Conservation (phyloP, 2,797 vertebrate species). For the Phaenicophaeus curvirostris region DNA sequence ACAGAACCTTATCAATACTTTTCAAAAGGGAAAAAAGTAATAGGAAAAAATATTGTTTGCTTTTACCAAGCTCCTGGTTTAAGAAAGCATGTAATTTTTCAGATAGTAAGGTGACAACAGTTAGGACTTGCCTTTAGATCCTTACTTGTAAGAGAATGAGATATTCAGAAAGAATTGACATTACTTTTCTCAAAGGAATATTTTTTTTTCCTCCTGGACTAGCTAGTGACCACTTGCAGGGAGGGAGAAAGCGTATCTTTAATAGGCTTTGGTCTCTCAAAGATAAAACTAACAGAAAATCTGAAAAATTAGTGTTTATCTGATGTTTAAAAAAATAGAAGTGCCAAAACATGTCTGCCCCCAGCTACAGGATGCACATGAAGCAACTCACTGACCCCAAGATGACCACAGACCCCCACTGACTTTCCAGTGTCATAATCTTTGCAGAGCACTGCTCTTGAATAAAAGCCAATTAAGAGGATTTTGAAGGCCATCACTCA, state of each 20-base stretch:
- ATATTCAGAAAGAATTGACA: background rate
- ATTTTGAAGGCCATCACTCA: background rate
- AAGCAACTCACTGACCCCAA: background rate
- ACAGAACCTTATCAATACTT: background rate
- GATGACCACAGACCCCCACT: fast-evolving
- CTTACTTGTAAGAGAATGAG: background rate
- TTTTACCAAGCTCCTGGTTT: background rate
- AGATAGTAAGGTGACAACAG: background rate
- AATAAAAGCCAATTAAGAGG: background rate
- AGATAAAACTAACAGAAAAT: background rate
- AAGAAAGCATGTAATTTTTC: background rate
- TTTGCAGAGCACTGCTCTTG: background rate
- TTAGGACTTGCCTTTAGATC: background rate
- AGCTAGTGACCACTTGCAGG: background rate
- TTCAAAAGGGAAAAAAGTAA: background rate
- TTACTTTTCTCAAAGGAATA: background rate
- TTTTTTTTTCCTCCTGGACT: background rate
- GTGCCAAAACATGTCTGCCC: fast-evolving
- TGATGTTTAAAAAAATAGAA: background rate
- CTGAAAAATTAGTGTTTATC: background rate
- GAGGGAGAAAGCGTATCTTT: background rate
- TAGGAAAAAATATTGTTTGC: background rate
- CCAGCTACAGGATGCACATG: background rate
- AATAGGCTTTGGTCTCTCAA: background rate
- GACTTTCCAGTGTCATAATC: background rate